Percentiles rank a stretch among this genome's conserved stretches.
phyloP scores from a whole-genome alignment of 2,113 vertebrate genomes.

The Shinisaurus crocodilurus region DNA sequence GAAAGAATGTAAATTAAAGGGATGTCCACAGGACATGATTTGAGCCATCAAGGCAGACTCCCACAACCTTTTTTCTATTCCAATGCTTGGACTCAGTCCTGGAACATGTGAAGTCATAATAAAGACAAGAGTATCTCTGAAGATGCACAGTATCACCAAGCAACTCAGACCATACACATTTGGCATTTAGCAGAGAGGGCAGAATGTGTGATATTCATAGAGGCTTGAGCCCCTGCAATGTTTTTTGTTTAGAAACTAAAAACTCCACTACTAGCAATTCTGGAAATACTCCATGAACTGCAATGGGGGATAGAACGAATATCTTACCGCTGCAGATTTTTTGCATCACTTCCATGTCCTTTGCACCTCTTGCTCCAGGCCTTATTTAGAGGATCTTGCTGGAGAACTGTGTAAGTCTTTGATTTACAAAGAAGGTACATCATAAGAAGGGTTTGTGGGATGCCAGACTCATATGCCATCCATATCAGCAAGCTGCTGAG shows the following conservation, averaged over 20 bases:
- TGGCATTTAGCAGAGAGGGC: background rate
- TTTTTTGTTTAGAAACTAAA: background rate
- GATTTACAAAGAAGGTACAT: background rate
- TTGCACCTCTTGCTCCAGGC: background rate
- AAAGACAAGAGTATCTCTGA: background rate
- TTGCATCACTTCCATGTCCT: background rate
- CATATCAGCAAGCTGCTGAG: background rate
- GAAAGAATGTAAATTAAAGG: conserved; percentile 2
- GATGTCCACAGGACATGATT: background rate
- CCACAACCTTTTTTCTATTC: background rate
- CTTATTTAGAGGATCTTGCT: background rate
- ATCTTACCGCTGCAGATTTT: background rate
- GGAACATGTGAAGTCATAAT: conserved; percentile 2
- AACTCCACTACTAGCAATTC: background rate
- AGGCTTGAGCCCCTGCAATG: background rate
- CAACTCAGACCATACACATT: background rate
- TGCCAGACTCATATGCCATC: no score
- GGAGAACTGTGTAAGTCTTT: background rate
- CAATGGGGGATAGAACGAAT: background rate
- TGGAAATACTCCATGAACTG: background rate
- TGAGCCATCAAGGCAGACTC: background rate
- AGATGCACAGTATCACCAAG: background rate
- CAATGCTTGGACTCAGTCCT: background rate
- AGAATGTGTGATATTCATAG: background rate
- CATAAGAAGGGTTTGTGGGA: background rate